Base-by-base conservation (phyloP, 35 echinoderm and acorn worm species). In the Ptychodera flava region DNA sequence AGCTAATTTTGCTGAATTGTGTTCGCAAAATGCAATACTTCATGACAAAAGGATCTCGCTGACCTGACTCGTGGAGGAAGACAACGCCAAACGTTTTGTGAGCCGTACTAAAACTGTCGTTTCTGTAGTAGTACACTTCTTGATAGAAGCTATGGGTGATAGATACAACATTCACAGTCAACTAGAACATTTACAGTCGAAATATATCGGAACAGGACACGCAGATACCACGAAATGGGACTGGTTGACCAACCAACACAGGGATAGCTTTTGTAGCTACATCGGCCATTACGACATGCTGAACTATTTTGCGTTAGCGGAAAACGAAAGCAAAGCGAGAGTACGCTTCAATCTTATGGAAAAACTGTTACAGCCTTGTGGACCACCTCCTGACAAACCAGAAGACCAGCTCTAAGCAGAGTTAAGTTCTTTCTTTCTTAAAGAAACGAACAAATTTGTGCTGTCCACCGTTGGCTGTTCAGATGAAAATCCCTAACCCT, bases 131-230 rank as follows among this genome's bases (percentile, higher is more conserved):
- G n/a, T n/a, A n/a, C n/a, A n/a, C n/a, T n/a, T 94, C 94, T 92
- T 92, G 95, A 30, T 79, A 29, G 6, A 64, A 6, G 22, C 6
- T 64, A 99, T 99, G 96, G 96, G 96, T 29, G 96, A 99, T 85
- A 88, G 96, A 31, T 99, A 99, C 83, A 99, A 99, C 78, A 99
- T 99, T 30, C 93, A 94, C 84, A 99, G 96, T 94, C 96, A 99
- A 83, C 83, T 99, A 30, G 96, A 99, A 92, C 96, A 99, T 94
- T 86, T 99, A 33, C 96, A 99, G 84, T 99, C 96, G 22, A 99
- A 99, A 89, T 99, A 99, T 33, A 99, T 99, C 64, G 96, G 96
- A 14, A 99, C 96, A 78, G 96, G 96, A 29, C 96, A 99, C 81
- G 91, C 96, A 31, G 96, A 99, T 86, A 99, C 96, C 36, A 92